Conservation (phyloP, 1,140 invertebrate species). For the Proctacanthus coquilletti region DNA sequence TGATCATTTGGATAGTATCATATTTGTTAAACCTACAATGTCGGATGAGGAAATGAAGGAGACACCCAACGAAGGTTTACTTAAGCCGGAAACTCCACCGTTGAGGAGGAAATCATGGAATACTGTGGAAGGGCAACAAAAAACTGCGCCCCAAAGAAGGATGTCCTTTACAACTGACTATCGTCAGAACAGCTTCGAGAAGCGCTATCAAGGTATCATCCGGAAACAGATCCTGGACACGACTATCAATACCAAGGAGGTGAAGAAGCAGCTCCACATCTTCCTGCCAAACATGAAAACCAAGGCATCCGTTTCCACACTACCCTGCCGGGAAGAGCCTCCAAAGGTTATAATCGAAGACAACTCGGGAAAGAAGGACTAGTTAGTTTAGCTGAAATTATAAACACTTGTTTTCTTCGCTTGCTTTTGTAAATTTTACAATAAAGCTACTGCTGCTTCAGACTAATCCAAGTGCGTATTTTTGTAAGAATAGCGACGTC, state of each 20-base stretch:
- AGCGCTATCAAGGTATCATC: conserved; percentile 21
- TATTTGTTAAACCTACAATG: too few relatives aligned
- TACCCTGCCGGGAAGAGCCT: neutral
- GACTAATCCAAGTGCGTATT: too few relatives aligned
- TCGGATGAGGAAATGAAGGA: too few relatives aligned
- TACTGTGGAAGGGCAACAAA: too few relatives aligned
- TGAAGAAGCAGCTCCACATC: conserved; percentile 20
- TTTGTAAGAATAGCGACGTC: too few relatives aligned
- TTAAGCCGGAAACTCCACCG: too few relatives aligned
- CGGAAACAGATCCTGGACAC: conserved; percentile 25
- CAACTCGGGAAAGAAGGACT: neutral
- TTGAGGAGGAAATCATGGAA: too few relatives aligned
- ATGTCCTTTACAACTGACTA: too few relatives aligned
- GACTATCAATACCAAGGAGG: conserved; percentile 22
- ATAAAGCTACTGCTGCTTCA: too few relatives aligned
- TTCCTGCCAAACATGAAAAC: conserved; percentile 21
- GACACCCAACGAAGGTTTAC: too few relatives aligned
- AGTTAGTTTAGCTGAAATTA: neutral
- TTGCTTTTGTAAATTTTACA: neutral
- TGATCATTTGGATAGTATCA: too few relatives aligned
- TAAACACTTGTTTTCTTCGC: neutral
- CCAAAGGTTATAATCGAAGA: neutral
- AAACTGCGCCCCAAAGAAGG: too few relatives aligned
- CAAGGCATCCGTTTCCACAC: conserved; percentile 17
- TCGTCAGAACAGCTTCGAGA: conserved; percentile 25